phyloP scores from a whole-genome alignment of 2,888 invertebrate species.

The Pyrocoelia pectoralis region DNA sequence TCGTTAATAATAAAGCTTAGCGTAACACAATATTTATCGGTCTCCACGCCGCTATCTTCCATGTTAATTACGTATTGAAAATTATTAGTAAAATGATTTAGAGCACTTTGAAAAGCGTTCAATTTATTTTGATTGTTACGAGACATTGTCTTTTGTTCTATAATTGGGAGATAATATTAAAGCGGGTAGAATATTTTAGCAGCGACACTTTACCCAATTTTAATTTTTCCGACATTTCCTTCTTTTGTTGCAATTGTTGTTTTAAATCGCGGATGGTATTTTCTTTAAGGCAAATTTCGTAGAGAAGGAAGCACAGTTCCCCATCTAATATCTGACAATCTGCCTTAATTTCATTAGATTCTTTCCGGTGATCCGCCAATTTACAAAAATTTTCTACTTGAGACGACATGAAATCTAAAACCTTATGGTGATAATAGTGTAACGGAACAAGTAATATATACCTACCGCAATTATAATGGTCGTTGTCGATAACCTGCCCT shows the following conservation, averaged over 20 bases:
- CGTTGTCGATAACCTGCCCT: neutral
- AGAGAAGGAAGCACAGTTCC: neutral
- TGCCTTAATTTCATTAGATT: no score
- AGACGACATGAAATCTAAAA: no score
- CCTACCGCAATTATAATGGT: neutral
- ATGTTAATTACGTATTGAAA: constrained; percentile 10
- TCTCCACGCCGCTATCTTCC: neutral
- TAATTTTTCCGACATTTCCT: neutral
- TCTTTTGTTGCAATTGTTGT: neutral
- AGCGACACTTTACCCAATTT: neutral
- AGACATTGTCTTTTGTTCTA: neutral
- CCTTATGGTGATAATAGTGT: no score
- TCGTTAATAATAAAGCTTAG: constrained; percentile 8
- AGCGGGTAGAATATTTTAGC: neutral
- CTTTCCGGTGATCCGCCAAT: no score
- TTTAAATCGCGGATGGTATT: neutral
- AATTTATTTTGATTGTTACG: neutral
- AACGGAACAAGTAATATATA: no score
- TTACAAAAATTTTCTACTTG: no score
- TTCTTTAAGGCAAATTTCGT: neutral
- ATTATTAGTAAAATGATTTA: constrained; percentile 7
- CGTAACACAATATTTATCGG: neutral
- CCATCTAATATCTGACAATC: no score
- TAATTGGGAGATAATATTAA: neutral
- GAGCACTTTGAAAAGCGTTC: constrained; percentile 13